Percentiles rank a stretch among this genome's conserved stretches.
Conservation (phyloP, 2,797 vertebrate genomes). For the Pangasius larnaudii region DNA sequence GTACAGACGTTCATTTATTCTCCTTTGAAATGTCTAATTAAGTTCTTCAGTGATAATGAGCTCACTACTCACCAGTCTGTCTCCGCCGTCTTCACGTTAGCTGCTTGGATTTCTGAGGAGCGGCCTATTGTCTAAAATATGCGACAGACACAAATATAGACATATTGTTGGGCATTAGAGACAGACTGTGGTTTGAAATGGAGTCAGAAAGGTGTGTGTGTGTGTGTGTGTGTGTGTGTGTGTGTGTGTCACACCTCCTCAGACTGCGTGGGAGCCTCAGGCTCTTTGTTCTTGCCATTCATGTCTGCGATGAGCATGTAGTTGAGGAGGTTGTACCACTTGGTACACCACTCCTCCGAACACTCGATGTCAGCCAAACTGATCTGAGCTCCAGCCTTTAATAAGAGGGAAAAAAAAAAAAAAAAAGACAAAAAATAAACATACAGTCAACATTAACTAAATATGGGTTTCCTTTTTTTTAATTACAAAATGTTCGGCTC, state of each 20-base stretch:
- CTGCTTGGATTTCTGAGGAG: conserved; percentile 73
- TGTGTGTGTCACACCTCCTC: conserved; percentile 44
- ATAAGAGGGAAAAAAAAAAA: not conserved
- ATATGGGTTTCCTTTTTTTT: not conserved
- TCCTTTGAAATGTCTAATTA: not conserved
- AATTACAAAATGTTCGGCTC: not conserved
- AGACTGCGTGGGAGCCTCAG: conserved; percentile 27
- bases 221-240: not conserved
- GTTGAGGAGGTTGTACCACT: conserved; percentile 94
- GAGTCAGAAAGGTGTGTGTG: not conserved
- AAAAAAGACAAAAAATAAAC: not conserved
- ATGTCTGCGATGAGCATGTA: conserved; percentile 81
- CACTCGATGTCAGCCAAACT: conserved; percentile 89
- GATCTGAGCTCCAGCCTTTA: conserved; percentile 92
- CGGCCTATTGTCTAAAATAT: conserved; percentile 78
- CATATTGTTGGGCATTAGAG: not conserved
- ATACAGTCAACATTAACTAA: not conserved
- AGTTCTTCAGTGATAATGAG: not conserved
- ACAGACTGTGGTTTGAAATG: not conserved
- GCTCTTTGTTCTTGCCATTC: conserved; percentile 71
- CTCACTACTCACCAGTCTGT: conserved; percentile 84
- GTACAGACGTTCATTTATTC: not conserved
- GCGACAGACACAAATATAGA: not conserved
- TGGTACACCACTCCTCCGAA: conserved; percentile 82
- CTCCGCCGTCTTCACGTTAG: conserved; percentile 64